Evolutionary conservation across 2,888 invertebrate species (phyloP).

Genomic region (Ypsolopha sequella): DNA sequence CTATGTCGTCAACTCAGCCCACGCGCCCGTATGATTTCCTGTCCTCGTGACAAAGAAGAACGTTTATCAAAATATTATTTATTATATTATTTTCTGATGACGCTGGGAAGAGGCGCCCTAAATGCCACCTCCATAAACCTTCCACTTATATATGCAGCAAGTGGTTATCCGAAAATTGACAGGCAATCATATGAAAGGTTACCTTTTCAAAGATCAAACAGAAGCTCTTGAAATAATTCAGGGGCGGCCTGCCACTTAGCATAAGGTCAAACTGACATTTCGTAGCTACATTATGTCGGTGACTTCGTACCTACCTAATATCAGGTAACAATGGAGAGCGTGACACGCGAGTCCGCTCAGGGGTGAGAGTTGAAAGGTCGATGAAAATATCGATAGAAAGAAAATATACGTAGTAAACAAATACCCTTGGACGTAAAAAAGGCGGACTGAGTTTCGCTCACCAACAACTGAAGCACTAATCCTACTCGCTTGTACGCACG

Average conservation of each 20-base stretch:
- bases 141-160: neutral
- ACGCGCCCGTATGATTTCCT: too few relatives aligned
- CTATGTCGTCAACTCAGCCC: too few relatives aligned
- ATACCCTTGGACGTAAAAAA: neutral
- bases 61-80: too few relatives aligned
- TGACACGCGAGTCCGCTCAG: slow-evolving; percentile 41
- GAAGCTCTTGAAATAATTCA: slow-evolving; percentile 43
- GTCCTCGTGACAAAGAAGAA: too few relatives aligned
- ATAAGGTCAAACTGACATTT: slow-evolving; percentile 70
- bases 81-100: too few relatives aligned
- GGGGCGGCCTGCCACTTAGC: slow-evolving; percentile 43
- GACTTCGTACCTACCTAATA: slow-evolving; percentile 28
- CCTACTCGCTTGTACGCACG: too few relatives aligned
- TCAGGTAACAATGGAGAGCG: slow-evolving; percentile 19
- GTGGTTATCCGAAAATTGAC: slow-evolving; percentile 30
- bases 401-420: too few relatives aligned
- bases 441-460: too few relatives aligned
- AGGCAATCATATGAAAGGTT: slow-evolving; percentile 52
- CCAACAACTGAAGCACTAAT: too few relatives aligned
- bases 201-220: slow-evolving; percentile 52
- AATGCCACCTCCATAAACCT: neutral
- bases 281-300: slow-evolving; percentile 43
- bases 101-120: too few relatives aligned
- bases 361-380: slow-evolving; percentile 19
- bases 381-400: neutral